phyloP scores from a whole-genome alignment of 2,797 vertebrate genomes.

The Etheostoma nigrum region DNA sequence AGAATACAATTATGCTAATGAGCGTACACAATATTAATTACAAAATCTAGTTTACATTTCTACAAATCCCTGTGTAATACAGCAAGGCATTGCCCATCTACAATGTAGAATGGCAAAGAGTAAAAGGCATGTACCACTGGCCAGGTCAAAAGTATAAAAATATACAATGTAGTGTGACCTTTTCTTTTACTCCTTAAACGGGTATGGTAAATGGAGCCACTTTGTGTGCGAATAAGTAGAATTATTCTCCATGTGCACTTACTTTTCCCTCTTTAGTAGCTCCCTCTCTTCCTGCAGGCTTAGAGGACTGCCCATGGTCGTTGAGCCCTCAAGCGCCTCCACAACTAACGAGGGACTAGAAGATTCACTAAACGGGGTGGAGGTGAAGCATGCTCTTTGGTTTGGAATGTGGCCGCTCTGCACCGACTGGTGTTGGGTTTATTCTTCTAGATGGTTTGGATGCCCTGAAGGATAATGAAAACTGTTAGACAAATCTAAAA shows the following conservation, averaged over 20 bases:
- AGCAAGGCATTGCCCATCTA: background rate
- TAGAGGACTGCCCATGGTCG: slow-evolving; percentile 75
- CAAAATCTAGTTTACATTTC: background rate
- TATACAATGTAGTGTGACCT: background rate
- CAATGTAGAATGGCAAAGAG: background rate
- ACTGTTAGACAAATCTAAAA: background rate
- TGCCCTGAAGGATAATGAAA: slow-evolving; percentile 78
- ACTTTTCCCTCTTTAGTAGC: slow-evolving; percentile 95
- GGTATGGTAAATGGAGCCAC: background rate
- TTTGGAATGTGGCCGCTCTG: slow-evolving; percentile 92
- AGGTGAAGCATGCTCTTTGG: slow-evolving; percentile 97
- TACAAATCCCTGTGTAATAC: background rate
- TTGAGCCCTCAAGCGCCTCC: slow-evolving; percentile 68
- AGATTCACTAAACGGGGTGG: slow-evolving; percentile 90
- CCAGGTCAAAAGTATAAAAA: background rate
- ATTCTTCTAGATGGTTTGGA: slow-evolving; percentile 95
- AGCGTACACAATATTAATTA: background rate
- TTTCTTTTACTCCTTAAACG: background rate
- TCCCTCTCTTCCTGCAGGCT: slow-evolving; percentile 95
- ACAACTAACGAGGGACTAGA: slow-evolving; percentile 67
- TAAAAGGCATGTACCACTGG: background rate
- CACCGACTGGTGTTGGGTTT: slow-evolving; percentile 96
- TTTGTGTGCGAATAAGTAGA: background rate
- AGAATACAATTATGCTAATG: background rate
- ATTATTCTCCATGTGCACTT: slow-evolving; percentile 36